A percentile compares a stretch with the other conserved stretches of the same genome.
phyloP scores from a whole-genome alignment of 2,113 vertebrate genomes.

The Pseudorasbora parva region DNA sequence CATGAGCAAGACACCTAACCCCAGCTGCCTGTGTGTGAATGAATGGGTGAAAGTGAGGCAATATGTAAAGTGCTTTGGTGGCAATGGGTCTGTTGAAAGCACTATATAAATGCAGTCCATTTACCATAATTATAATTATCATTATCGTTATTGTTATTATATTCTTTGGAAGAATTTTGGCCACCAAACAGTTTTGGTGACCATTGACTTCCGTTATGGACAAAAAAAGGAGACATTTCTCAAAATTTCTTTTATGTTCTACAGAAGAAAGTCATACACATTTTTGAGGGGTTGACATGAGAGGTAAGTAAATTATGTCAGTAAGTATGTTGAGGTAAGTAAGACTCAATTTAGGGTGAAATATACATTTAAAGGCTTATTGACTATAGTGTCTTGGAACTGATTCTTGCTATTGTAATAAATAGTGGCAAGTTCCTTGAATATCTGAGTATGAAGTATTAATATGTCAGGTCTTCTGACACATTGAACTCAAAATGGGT shows the following conservation, averaged over 20 bases:
- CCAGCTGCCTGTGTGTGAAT: too few relatives aligned
- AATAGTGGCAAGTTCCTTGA: neutral
- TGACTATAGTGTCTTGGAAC: neutral
- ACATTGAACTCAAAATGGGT: constrained; percentile 8
- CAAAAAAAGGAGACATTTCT: neutral
- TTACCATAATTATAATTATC: too few relatives aligned
- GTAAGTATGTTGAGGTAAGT: too few relatives aligned
- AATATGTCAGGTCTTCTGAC: neutral
- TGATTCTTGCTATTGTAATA: neutral
- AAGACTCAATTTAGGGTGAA: neutral
- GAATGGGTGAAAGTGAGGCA: too few relatives aligned
- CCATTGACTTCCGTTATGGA: neutral
- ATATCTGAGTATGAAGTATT: constrained; percentile 4
- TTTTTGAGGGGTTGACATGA: neutral
- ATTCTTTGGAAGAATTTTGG: neutral
- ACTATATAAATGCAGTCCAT: too few relatives aligned
- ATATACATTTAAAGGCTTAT: neutral
- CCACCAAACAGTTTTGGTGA: neutral
- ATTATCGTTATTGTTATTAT: neutral
- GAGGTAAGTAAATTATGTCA: neutral
- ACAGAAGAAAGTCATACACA: neutral
- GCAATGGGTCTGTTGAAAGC: too few relatives aligned
- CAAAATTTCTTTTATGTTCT: neutral
- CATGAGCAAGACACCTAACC: too few relatives aligned
- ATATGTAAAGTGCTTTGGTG: too few relatives aligned